These are phyloP conservation scores for Todiramphus saurophagus DNA, from an alignment of 2,113 vertebrate species.

Conservation along the genomic window DNA sequence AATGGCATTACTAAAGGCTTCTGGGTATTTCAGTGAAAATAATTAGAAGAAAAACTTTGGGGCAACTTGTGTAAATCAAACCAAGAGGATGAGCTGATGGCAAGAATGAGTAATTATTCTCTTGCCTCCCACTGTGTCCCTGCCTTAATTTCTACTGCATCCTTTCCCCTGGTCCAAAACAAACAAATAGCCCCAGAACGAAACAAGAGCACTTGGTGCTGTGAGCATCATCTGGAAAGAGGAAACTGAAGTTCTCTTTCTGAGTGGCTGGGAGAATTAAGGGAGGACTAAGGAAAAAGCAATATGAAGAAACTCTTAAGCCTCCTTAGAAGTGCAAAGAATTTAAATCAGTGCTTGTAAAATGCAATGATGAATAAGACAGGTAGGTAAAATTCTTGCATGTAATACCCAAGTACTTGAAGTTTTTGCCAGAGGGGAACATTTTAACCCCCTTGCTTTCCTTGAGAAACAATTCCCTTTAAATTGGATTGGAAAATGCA, in stretches of 20 bases:
- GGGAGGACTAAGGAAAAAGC: not conserved
- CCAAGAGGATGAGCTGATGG: slow-evolving; percentile 11
- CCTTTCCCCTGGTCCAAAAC: not conserved
- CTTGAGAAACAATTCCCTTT: slow-evolving; percentile 53
- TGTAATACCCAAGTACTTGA: slow-evolving; percentile 17
- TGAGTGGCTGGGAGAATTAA: not conserved
- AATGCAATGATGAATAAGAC: not conserved
- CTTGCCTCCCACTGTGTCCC: not conserved
- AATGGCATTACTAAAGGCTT: slow-evolving; percentile 39
- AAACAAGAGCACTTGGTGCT: not conserved
- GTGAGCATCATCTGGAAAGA: not conserved
- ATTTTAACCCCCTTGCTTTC: slow-evolving; percentile 41
- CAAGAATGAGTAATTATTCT: slow-evolving; percentile 23
- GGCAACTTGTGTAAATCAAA: slow-evolving; percentile 26
- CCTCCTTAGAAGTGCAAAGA: not conserved
- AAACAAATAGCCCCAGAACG: slow-evolving; percentile 12
- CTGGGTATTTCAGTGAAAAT: not conserved
- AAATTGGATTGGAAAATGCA: slow-evolving; percentile 58
- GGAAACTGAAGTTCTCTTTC: not conserved
- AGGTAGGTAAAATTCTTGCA: slow-evolving; percentile 15
- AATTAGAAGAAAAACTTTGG: slow-evolving; percentile 36
- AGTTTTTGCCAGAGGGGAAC: slow-evolving; percentile 34
- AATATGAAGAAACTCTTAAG: not conserved
- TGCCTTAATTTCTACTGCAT: not conserved
- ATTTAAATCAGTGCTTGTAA: slow-evolving; percentile 58